Percentiles rank a stretch among this genome's conserved stretches.
Evolutionary conservation across 2,888 invertebrate genomes (phyloP).

Genomic region (Labia minor): DNA sequence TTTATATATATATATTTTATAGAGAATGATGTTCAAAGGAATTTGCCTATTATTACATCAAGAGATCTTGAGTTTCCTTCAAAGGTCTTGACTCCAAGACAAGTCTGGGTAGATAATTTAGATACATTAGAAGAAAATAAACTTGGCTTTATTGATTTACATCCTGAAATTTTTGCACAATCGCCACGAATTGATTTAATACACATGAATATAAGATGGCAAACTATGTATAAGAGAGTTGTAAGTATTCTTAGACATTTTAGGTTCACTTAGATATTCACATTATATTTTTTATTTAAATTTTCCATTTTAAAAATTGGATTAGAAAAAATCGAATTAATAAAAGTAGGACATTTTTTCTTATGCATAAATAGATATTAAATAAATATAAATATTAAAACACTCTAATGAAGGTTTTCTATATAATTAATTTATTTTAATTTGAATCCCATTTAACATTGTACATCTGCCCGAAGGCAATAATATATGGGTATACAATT

Average conservation of each 20-base stretch:
- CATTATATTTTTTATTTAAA: slow-evolving; percentile 2
- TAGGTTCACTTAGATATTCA: not conserved
- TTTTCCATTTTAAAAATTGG: no score
- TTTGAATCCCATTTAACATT: no score
- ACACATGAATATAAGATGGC: slow-evolving; percentile 79
- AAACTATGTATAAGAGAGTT: slow-evolving; percentile 66
- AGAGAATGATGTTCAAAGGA: not conserved
- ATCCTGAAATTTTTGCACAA: slow-evolving; percentile 76
- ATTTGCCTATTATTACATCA: slow-evolving; percentile 37
- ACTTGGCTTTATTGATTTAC: slow-evolving; percentile 75
- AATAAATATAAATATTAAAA: no score
- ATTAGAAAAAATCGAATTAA: no score
- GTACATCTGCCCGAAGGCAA: no score
- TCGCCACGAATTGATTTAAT: slow-evolving; percentile 80
- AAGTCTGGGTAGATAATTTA: slow-evolving; percentile 80
- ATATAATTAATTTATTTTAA: no score
- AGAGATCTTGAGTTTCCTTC: slow-evolving; percentile 29
- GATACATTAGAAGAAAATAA: slow-evolving; percentile 64
- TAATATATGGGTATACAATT: no score
- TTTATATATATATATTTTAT: not conserved
- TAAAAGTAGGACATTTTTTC: no score
- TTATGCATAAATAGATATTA: no score
- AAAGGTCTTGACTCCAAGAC: slow-evolving; percentile 49
- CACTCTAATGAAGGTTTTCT: no score
- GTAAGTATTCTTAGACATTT: no score